A percentile compares a stretch with the other conserved stretches of the same genome.
phyloP scores from a whole-genome alignment of 1,140 invertebrate genomes.

The Ditylenchus dipsaci region DNA sequence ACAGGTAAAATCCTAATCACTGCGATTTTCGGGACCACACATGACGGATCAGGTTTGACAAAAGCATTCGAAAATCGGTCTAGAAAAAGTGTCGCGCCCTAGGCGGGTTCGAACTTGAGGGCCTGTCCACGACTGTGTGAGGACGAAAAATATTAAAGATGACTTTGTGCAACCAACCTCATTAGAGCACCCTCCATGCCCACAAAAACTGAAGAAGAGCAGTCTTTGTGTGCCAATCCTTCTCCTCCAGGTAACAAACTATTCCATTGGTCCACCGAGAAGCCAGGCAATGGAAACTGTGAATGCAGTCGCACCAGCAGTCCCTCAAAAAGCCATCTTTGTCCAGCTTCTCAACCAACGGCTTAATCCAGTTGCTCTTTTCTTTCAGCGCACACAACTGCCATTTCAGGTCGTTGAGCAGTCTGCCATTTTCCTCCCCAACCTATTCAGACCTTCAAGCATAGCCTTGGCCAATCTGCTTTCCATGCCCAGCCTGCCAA shows the following conservation, averaged over 20 bases:
- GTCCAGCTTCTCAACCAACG: constrained; percentile 15
- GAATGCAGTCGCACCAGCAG: constrained; percentile 30
- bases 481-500: constrained; percentile 29
- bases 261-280: constrained; percentile 50
- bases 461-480: constrained; percentile 27
- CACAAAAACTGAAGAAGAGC: constrained; percentile 10
- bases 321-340: constrained; percentile 44
- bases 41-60: no score
- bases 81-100: no score
- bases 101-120: no score
- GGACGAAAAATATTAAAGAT: no score
- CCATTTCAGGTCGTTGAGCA: constrained; percentile 50
- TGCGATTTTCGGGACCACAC: no score
- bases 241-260: constrained; percentile 22
- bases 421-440: constrained; percentile 4
- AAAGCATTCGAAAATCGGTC: no score
- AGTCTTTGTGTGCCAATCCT: neutral
- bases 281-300: constrained; percentile 52
- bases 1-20: no score
- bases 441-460: neutral
- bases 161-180: constrained; percentile 26
- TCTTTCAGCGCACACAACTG: constrained; percentile 34
- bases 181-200: constrained; percentile 33
- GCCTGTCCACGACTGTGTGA: no score
- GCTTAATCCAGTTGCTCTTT: constrained; percentile 13